Percentiles rank a stretch among this genome's conserved stretches.
These are phyloP conservation scores for Globia sparganii DNA, from an alignment of 2,888 invertebrate species.

Conservation along the genomic window DNA sequence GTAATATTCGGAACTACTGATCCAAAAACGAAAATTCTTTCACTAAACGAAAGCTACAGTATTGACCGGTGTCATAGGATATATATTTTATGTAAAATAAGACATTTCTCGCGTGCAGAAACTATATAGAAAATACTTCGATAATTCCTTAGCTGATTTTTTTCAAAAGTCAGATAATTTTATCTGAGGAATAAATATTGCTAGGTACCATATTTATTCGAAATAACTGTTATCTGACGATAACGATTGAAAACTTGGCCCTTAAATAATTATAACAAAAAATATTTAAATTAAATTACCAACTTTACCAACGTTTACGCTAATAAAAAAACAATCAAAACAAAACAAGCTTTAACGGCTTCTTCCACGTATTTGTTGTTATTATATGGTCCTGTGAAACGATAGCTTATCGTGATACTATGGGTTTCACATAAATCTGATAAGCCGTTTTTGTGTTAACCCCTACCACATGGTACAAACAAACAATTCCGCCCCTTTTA, in stretches of 20 bases:
- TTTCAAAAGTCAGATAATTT: background rate
- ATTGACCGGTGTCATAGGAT: too few species aligned
- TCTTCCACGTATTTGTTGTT: constrained; percentile 52
- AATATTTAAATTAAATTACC: background rate
- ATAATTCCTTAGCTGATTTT: background rate
- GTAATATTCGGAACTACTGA: too few species aligned
- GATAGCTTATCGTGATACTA: constrained; percentile 47
- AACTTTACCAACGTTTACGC: background rate
- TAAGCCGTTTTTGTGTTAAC: constrained; percentile 49
- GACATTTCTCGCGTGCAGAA: too few species aligned
- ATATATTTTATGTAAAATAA: too few species aligned
- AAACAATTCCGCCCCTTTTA: constrained; percentile 32
- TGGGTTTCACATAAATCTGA: constrained; percentile 54
- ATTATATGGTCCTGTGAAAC: constrained; percentile 37
- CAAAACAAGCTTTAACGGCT: constrained; percentile 31
- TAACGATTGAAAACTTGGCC: too few species aligned
- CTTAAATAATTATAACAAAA: background rate
- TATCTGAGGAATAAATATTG: too few species aligned
- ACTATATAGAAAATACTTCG: too few species aligned
- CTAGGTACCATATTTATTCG: background rate
- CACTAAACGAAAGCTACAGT: too few species aligned
- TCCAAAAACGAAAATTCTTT: too few species aligned
- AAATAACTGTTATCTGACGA: background rate
- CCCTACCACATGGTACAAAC: constrained; percentile 47
- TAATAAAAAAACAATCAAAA: constrained; percentile 12